Evolutionary conservation across 1,140 invertebrate genomes (phyloP), one percentile per base, ranked within the genome.

Genomic region (Anastrepha ludens): DNA sequence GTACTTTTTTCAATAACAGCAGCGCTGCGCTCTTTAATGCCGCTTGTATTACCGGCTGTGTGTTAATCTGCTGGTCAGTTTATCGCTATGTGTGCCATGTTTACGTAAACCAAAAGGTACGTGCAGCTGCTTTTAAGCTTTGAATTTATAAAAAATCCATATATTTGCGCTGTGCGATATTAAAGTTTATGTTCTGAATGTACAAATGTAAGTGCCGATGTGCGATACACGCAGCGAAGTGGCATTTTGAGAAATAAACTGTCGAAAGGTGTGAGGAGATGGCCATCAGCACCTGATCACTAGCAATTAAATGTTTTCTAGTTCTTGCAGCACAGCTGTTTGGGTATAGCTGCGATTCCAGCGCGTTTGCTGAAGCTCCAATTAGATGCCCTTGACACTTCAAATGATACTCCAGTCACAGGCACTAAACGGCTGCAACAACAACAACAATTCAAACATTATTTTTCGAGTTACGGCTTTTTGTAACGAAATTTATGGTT

Each of bases 21-120:
- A 62, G 5, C 4, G 17, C 60, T 4, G 44, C 44, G 6, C 41
- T 44, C 5, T 13, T 44, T 74, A 3, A 44, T 41, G 41, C 44
- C 67, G 2, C 67, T 2, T 17, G 41, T 11, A 55, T 55, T 55
- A 55, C 41, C 15, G 67, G 39, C 41, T 74, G 39, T 74, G 41
- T 41, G 67, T 74, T 41, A 74, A 74, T 41, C 41, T 74, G 67
- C 15, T 74, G 39, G 41, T 17, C 13, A 74, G 44, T 74, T 74
- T 74, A 41, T 5, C 67, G 44, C 39, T 74, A 6, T 44, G 20
- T 41, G 39, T 29, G 4, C 13, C 29, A 67, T 29, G 29, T 39
- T 29, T 2, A 29, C 20, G 3, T 39, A 6, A 65, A 65, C 20
- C 62, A 64, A 64, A 64, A 3, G 6, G 50, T 11, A 55, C 50